phyloP scores from a whole-genome alignment of 2,888 invertebrate species.

The Cistogaster globosa region DNA sequence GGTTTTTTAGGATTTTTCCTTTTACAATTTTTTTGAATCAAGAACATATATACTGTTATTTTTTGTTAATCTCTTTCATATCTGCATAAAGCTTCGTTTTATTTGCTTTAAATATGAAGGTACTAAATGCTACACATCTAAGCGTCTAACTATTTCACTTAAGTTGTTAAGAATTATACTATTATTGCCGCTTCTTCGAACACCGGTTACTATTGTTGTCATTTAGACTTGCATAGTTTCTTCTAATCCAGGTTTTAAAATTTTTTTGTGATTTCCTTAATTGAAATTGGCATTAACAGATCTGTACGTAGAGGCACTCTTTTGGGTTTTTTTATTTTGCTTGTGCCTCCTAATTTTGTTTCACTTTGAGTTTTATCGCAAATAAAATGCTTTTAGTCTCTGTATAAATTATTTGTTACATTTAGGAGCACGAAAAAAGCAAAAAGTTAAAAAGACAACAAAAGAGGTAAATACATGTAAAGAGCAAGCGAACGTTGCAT shows the following conservation, averaged over 20 bases:
- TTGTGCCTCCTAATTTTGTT: slow-evolving; percentile 20
- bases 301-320: slow-evolving; percentile 13
- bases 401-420: slow-evolving; percentile 62
- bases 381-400: slow-evolving; percentile 67
- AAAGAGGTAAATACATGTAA: slow-evolving; percentile 53
- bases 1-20: too few relatives aligned
- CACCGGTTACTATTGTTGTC: slow-evolving; percentile 1
- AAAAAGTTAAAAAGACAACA: slow-evolving; percentile 12
- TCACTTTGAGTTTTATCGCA: slow-evolving; percentile 55
- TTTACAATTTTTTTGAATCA: too few relatives aligned
- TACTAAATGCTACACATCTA: too few relatives aligned
- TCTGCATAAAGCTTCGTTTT: too few relatives aligned
- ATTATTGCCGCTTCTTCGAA: slow-evolving; percentile 7
- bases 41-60: too few relatives aligned
- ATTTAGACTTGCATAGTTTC: background rate
- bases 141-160: slow-evolving; percentile 47
- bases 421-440: slow-evolving; percentile 8
- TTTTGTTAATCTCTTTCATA: too few relatives aligned
- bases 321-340: slow-evolving; percentile 3
- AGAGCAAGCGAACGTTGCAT: background rate
- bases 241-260: slow-evolving; percentile 59
- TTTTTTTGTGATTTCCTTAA: slow-evolving; percentile 65
- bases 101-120: too few relatives aligned
- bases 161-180: slow-evolving; percentile 16
- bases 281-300: slow-evolving; percentile 64